Percentiles rank a stretch among this genome's conserved stretches.
These are phyloP conservation scores for Iselma pallidipennis DNA, from an alignment of 2,888 invertebrate genomes.

Conservation along the genomic window DNA sequence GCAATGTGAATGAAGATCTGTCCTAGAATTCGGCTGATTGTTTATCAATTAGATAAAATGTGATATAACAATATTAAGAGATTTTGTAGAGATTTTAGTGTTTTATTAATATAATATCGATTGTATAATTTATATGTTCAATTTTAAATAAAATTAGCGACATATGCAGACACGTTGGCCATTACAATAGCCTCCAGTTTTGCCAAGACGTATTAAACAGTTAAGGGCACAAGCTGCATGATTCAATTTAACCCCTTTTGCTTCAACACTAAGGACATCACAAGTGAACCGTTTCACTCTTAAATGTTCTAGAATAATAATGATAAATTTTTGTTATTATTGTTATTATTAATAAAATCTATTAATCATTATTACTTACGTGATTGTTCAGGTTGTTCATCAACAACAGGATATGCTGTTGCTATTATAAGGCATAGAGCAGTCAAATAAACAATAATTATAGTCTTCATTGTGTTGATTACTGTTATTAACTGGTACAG, in stretches of 20 bases:
- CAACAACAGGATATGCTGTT: background rate
- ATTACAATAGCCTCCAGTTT: conserved; percentile 53
- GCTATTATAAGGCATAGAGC: background rate
- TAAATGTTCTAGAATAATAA: conserved; percentile 13
- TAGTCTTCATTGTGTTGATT: background rate
- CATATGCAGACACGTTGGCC: conserved; percentile 51
- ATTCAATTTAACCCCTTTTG: conserved; percentile 46
- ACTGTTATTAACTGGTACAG: background rate
- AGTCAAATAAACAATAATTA: background rate
- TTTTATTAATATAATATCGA: too few relatives aligned
- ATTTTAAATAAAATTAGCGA: conserved; percentile 22
- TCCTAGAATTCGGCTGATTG: too few relatives aligned
- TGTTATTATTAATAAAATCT: too few relatives aligned
- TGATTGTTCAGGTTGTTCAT: background rate
- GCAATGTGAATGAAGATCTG: too few relatives aligned
- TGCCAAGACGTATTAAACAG: conserved; percentile 46
- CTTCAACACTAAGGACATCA: conserved; percentile 48
- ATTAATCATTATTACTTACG: background rate
- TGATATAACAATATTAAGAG: too few relatives aligned
- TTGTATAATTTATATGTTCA: too few relatives aligned
- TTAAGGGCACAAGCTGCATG: conserved; percentile 55
- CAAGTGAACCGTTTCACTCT: conserved; percentile 56
- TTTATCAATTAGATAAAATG: too few relatives aligned
- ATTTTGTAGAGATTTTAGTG: too few relatives aligned
- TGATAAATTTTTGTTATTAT: too few relatives aligned